These are phyloP conservation scores for Lordiphosa fenestrarum DNA, from an alignment of 2,888 invertebrate genomes.

Conservation along the genomic window DNA sequence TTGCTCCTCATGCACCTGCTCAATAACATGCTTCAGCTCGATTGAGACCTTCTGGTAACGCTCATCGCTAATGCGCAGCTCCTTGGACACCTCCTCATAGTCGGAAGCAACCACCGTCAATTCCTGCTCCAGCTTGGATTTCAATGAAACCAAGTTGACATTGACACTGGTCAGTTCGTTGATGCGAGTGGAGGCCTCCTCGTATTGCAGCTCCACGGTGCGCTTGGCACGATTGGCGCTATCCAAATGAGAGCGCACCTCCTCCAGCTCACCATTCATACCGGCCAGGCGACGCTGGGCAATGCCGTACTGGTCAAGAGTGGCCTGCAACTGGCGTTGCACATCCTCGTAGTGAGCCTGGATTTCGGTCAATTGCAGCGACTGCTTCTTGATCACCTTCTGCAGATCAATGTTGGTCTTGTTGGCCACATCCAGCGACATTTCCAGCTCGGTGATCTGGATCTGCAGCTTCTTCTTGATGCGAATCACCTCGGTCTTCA, in stretches of 20 bases:
- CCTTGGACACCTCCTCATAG: slow-evolving; percentile 98
- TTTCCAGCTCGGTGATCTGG: slow-evolving; percentile 97
- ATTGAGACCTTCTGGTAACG: slow-evolving; percentile 95
- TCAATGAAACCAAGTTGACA: slow-evolving; percentile 95
- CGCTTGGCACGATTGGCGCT: slow-evolving; percentile 96
- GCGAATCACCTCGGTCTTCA: slow-evolving; percentile 97
- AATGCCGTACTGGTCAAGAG: slow-evolving; percentile 94
- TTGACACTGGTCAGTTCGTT: slow-evolving; percentile 97
- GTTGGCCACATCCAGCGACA: slow-evolving; percentile 98
- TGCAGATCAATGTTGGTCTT: slow-evolving; percentile 98
- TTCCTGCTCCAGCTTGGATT: slow-evolving; percentile 97
- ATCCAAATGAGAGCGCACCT: slow-evolving; percentile 95
- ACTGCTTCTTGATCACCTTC: slow-evolving; percentile 98
- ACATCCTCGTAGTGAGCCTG: slow-evolving; percentile 98
- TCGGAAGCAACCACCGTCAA: slow-evolving; percentile 94
- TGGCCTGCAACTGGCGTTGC: slow-evolving; percentile 96
- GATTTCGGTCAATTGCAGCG: slow-evolving; percentile 93
- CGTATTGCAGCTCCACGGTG: slow-evolving; percentile 92
- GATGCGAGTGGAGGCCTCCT: slow-evolving; percentile 94
- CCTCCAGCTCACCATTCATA: slow-evolving; percentile 96
- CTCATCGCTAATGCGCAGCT: slow-evolving; percentile 95
- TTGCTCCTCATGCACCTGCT: slow-evolving; percentile 96
- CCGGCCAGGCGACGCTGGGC: slow-evolving; percentile 95
- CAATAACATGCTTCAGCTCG: slow-evolving; percentile 96
- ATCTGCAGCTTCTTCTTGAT: slow-evolving; percentile 99